Percentiles rank a stretch among this genome's conserved stretches.
These are phyloP conservation scores for Miniopterus natalensis DNA, from an alignment of 2,113 vertebrate species.

Conservation along the genomic window DNA sequence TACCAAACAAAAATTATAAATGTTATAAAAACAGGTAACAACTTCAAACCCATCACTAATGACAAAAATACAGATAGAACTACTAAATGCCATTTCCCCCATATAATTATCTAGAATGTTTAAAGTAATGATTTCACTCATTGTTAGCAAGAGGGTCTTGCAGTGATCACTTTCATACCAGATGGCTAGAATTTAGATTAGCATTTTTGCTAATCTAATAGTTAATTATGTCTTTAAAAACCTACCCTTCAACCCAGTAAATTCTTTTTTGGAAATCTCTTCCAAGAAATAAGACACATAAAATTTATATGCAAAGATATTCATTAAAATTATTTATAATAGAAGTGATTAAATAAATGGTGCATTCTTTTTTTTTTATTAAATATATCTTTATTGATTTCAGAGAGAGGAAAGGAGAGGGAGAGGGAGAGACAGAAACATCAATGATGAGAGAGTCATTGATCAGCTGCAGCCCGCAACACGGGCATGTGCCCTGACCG, in stretches of 20 bases:
- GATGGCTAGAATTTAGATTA: slow-evolving; percentile 31
- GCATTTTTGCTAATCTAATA: slow-evolving; percentile 4
- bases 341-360: background rate
- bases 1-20: background rate
- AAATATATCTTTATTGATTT: too few species aligned
- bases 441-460: too few species aligned
- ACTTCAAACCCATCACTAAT: background rate
- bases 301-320: background rate
- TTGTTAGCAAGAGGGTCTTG: background rate
- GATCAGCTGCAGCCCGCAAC: too few species aligned
- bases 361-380: too few species aligned
- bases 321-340: slow-evolving; percentile 21
- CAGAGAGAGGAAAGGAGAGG: too few species aligned
- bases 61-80: background rate
- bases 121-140: background rate
- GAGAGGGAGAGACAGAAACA: too few species aligned
- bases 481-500: background rate
- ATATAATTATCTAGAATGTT: background rate
- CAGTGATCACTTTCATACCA: background rate
- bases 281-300: background rate
- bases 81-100: background rate
- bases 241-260: background rate
- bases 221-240: background rate
- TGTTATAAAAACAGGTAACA: background rate
- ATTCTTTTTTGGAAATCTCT: background rate